Evolutionary conservation across 2,113 vertebrate species (phyloP).

Genomic region (Sceloporus tristichus): DNA sequence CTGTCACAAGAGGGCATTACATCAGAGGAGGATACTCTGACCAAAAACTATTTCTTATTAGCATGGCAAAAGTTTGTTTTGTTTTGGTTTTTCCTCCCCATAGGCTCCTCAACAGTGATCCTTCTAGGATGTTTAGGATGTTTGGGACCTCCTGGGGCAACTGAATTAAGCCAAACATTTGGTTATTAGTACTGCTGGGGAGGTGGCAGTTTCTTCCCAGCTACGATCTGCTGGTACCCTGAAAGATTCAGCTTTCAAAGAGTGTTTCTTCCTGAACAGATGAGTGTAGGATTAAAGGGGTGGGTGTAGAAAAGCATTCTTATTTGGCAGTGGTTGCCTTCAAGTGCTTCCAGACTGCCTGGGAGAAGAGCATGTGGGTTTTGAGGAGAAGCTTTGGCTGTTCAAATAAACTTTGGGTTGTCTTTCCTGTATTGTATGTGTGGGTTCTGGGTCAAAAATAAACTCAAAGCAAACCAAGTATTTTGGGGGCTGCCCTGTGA

Average conservation of each 20-base stretch:
- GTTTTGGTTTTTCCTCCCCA: neutral
- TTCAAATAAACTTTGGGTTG: slow-evolving; percentile 70
- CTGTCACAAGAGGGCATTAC: neutral
- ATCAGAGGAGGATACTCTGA: neutral
- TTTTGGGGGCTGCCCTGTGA: slow-evolving; percentile 70
- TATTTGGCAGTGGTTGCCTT: slow-evolving; percentile 47
- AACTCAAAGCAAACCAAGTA: slow-evolving; percentile 62
- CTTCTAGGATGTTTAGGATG: neutral
- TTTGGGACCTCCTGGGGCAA: neutral
- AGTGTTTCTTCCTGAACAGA: neutral
- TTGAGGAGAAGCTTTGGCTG: slow-evolving; percentile 53
- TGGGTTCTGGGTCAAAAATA: slow-evolving; percentile 67
- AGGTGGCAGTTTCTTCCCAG: neutral
- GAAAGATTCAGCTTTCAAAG: neutral
- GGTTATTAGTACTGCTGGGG: neutral
- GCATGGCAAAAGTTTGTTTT: neutral
- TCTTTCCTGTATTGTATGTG: slow-evolving; percentile 63
- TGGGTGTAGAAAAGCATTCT: neutral
- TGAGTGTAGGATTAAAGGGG: neutral
- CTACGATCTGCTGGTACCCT: neutral
- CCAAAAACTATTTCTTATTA: neutral
- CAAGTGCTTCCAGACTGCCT: neutral
- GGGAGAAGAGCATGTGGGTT: slow-evolving; percentile 52
- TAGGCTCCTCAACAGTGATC: neutral
- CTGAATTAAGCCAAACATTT: neutral